Evolutionary conservation across 2,797 vertebrate species (phyloP).

Genomic region (Apodemus agrarius): DNA sequence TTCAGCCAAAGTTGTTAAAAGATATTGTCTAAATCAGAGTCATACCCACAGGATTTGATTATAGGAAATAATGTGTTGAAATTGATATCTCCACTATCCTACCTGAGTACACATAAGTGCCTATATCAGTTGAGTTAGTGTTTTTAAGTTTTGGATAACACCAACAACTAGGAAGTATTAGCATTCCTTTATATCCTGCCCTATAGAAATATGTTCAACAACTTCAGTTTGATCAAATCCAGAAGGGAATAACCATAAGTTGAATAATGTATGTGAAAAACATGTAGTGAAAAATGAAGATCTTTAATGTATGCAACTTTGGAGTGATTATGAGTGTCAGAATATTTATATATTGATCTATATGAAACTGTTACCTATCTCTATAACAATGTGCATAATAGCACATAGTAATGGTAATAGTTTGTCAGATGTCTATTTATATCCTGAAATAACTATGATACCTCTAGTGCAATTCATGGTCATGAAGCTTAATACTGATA

Average conservation of each 20-base stretch:
- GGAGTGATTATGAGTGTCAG: background rate
- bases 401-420: background rate
- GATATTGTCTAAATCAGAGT: background rate
- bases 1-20: conserved; percentile 20
- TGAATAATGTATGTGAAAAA: background rate
- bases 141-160: conserved; percentile 5
- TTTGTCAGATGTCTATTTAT: conserved; percentile 37
- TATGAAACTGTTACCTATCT: background rate
- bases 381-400: background rate
- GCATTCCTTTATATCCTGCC: background rate
- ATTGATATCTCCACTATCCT: background rate
- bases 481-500: background rate
- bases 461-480: background rate
- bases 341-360: background rate
- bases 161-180: background rate
- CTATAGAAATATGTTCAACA: background rate
- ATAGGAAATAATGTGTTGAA: conserved; percentile 22
- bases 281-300: background rate
- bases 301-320: conserved; percentile 22
- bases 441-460: background rate
- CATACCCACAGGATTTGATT: background rate
- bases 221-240: background rate
- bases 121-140: background rate
- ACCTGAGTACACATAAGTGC: background rate
- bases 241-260: background rate